Evolutionary conservation across 2,797 vertebrate species (phyloP).

Genomic region (Alfaro cultratus): DNA sequence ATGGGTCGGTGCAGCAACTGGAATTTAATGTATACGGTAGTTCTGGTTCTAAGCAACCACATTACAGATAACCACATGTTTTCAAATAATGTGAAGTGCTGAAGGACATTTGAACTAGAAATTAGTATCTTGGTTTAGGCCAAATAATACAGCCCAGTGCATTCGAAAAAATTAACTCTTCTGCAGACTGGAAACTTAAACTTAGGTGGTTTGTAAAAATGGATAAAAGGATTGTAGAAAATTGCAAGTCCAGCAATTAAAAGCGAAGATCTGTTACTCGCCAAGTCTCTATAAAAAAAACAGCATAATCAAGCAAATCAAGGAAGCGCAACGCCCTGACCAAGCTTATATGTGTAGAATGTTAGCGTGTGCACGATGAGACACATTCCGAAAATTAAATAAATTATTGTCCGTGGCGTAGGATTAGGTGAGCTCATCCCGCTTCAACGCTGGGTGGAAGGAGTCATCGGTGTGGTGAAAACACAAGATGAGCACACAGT

Average conservation of each 20-base stretch:
- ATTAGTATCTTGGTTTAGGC: slow-evolving; percentile 15
- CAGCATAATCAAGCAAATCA: slow-evolving; percentile 41
- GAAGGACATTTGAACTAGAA: slow-evolving; percentile 33
- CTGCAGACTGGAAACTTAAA: slow-evolving; percentile 34
- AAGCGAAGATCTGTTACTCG: slow-evolving; percentile 23
- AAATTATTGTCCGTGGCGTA: slow-evolving; percentile 85
- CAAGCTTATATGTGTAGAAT: slow-evolving; percentile 27
- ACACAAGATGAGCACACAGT: slow-evolving; percentile 56
- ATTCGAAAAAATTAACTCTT: slow-evolving; percentile 32
- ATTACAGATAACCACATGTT: slow-evolving; percentile 23
- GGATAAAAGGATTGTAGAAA: slow-evolving; percentile 37
- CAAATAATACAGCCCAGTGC: slow-evolving; percentile 53
- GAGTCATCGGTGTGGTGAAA: slow-evolving; percentile 27
- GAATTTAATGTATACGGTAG: slow-evolving; percentile 33
- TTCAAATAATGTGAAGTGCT: slow-evolving; percentile 16
- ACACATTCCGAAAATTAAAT: slow-evolving; percentile 84
- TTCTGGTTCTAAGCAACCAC: slow-evolving; percentile 14
- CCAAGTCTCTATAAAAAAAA: slow-evolving; percentile 16
- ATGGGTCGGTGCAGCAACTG: slow-evolving; percentile 51
- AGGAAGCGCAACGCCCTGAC: slow-evolving; percentile 34
- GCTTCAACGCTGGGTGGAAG: slow-evolving; percentile 27
- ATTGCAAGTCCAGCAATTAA: slow-evolving; percentile 9
- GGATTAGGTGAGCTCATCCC: slow-evolving; percentile 47
- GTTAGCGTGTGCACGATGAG: slow-evolving; percentile 52
- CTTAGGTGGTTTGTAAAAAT: slow-evolving; percentile 26